A percentile compares a stretch with the other conserved stretches of the same genome.
These are phyloP conservation scores for Carcinoscorpius rotundicauda DNA, from an alignment of 1,140 invertebrate species.

Conservation along the genomic window DNA sequence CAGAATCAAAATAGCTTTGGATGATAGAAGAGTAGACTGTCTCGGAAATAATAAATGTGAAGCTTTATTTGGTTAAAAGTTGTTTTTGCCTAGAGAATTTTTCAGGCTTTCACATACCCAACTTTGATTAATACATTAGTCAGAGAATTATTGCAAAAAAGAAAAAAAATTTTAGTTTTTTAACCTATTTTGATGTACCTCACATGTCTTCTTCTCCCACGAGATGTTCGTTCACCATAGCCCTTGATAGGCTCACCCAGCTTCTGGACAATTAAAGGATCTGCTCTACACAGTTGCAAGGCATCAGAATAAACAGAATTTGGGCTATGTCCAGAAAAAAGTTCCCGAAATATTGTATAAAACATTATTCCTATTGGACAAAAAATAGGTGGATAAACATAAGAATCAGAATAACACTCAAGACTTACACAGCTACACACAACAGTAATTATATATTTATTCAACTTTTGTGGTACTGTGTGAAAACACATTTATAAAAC, in stretches of 20 bases:
- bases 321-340: conserved; percentile 74
- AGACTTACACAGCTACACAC: not conserved
- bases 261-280: conserved; percentile 54
- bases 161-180: no score
- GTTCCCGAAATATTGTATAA: conserved; percentile 65
- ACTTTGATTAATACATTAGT: no score
- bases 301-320: conserved; percentile 70
- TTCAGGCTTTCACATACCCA: no score
- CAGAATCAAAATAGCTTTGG: no score
- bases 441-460: no score
- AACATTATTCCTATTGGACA: conserved; percentile 47
- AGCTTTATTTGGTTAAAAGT: no score
- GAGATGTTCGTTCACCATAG: conserved; percentile 66
- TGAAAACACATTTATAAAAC: no score
- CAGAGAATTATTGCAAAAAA: no score
- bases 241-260: conserved; percentile 77
- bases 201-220: conserved; percentile 53
- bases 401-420: not conserved
- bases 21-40: no score
- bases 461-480: no score
- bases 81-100: no score
- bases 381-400: conserved; percentile 7
- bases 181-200: conserved; percentile 31
- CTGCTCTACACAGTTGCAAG: conserved; percentile 52
- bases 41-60: no score